Percentiles rank a stretch among this genome's conserved stretches.
Evolutionary conservation across 1,140 invertebrate genomes (phyloP).

Genomic region (Pinna nobilis): DNA sequence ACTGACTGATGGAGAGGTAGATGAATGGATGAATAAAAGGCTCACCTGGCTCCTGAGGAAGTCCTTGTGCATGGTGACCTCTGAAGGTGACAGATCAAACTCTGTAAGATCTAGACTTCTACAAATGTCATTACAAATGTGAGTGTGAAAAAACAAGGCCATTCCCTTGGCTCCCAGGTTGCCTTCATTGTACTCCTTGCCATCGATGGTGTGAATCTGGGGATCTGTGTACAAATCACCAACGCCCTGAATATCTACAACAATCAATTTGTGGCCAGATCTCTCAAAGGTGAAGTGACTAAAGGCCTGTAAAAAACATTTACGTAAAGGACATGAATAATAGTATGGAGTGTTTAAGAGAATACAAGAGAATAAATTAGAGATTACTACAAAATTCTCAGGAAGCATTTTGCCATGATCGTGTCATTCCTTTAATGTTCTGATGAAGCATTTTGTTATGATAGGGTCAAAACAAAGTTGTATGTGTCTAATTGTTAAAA

Average conservation of each 20-base stretch:
- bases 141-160: slow-evolving; percentile 80
- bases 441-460: too few relatives aligned
- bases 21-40: neutral
- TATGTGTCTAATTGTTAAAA: too few relatives aligned
- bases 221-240: slow-evolving; percentile 81
- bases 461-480: too few relatives aligned
- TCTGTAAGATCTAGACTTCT: slow-evolving; percentile 75
- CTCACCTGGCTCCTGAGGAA: slow-evolving; percentile 65
- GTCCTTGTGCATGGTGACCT: slow-evolving; percentile 63
- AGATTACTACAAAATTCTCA: neutral
- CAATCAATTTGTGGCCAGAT: slow-evolving; percentile 79
- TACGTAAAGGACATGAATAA: neutral
- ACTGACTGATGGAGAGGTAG: too few relatives aligned
- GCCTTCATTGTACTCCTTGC: slow-evolving; percentile 78
- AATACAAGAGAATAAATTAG: neutral
- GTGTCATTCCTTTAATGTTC: too few relatives aligned
- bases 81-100: slow-evolving; percentile 77
- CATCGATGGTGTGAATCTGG: slow-evolving; percentile 79
- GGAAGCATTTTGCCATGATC: neutral
- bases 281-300: slow-evolving; percentile 81
- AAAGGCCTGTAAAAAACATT: slow-evolving; percentile 74
- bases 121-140: slow-evolving; percentile 79
- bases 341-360: neutral
- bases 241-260: slow-evolving; percentile 82
- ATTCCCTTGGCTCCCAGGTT: slow-evolving; percentile 80